phyloP scores from a whole-genome alignment of 1,140 invertebrate genomes.

The Helicorthomorpha holstii region DNA sequence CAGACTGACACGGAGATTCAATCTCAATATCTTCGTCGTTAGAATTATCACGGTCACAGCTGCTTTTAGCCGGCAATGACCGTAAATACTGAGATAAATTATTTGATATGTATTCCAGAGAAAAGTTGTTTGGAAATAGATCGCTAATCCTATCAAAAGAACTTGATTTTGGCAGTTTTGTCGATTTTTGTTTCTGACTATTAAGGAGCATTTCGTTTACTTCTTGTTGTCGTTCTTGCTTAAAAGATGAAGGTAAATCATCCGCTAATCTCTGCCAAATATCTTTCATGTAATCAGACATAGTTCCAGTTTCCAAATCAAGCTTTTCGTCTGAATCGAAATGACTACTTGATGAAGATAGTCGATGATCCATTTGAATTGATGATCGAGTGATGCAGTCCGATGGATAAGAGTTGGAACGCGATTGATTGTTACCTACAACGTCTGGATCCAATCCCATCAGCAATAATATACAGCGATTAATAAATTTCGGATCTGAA shows the following conservation, averaged over 20 bases:
- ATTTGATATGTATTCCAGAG: constrained; percentile 4
- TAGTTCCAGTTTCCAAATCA: not conserved
- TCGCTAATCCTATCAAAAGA: constrained; percentile 5
- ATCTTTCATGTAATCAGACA: constrained; percentile 7
- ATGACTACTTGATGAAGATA: not conserved
- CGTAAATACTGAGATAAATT: constrained; percentile 7
- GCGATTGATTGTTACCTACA: not conserved
- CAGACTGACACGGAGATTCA: not conserved
- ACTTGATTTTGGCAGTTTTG: not conserved
- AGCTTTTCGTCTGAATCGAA: not conserved
- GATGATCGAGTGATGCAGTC: not conserved
- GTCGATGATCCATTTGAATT: too few relatives aligned
- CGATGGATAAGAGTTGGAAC: not conserved
- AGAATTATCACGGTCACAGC: not conserved
- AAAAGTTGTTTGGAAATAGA: not conserved
- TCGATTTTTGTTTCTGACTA: not conserved
- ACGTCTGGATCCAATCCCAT: not conserved
- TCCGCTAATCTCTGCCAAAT: not conserved
- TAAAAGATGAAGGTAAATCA: not conserved
- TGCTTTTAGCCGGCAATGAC: too few relatives aligned
- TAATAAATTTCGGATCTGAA: constrained; percentile 16
- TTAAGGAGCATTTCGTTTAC: not conserved
- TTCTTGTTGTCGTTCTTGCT: not conserved
- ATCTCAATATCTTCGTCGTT: not conserved
- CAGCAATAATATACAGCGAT: constrained; percentile 4